phyloP scores from a whole-genome alignment of 2,797 vertebrate genomes.

The Podarcis siculus region DNA sequence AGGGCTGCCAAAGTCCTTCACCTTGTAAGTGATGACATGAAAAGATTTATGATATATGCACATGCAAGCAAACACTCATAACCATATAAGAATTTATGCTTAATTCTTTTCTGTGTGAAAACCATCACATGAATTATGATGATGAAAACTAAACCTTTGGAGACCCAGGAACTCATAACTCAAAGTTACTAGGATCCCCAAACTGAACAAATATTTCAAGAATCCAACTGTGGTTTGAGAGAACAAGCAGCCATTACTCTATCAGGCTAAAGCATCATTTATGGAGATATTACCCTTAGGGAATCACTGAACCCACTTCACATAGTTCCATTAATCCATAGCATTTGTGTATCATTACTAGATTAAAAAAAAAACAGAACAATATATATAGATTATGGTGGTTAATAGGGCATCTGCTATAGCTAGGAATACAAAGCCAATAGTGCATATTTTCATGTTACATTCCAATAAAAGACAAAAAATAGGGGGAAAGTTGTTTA shows the following conservation, averaged over 20 bases:
- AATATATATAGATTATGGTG: slow-evolving; percentile 26
- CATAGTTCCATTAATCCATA: slow-evolving; percentile 7
- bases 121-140: slow-evolving; percentile 3
- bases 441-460: not conserved
- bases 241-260: slow-evolving; percentile 37
- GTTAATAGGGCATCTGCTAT: not conserved
- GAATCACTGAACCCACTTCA: slow-evolving; percentile 16
- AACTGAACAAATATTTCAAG: slow-evolving; percentile 42
- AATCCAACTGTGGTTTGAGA: slow-evolving; percentile 44
- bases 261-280: slow-evolving; percentile 40
- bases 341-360: slow-evolving; percentile 39
- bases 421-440: not conserved
- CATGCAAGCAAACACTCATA: slow-evolving; percentile 4
- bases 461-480: not conserved
- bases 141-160: slow-evolving; percentile 2
- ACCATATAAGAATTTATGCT: slow-evolving; percentile 21
- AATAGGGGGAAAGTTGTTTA: too few relatives aligned
- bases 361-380: slow-evolving; percentile 41
- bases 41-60: slow-evolving; percentile 32
- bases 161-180: slow-evolving; percentile 27
- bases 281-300: slow-evolving; percentile 31
- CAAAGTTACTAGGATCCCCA: slow-evolving; percentile 33
- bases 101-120: slow-evolving; percentile 35
- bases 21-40: slow-evolving; percentile 8
- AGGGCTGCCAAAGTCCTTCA: not conserved